Evolutionary conservation across 2,888 invertebrate genomes (phyloP).

Genomic region (Kuschelorhynchus macadamiae): DNA sequence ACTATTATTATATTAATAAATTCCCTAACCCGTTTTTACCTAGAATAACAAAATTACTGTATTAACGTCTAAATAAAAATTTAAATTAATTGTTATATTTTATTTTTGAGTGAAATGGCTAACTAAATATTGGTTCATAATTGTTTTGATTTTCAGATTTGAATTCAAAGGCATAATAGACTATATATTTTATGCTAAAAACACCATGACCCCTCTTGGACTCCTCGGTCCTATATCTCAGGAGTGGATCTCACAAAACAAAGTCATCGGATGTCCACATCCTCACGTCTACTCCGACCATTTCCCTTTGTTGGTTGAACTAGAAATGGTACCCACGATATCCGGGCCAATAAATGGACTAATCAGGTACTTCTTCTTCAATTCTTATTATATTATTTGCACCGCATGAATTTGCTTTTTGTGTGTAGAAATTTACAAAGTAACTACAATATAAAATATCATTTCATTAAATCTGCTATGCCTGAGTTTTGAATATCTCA

Average conservation of each 20-base stretch:
- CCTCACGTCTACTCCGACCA: conserved; percentile 98
- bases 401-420: no score
- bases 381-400: background rate
- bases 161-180: conserved; percentile 99
- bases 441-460: no score
- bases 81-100: no score
- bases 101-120: background rate
- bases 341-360: conserved; percentile 83
- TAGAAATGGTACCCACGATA: conserved; percentile 89
- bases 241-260: conserved; percentile 95
- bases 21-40: no score
- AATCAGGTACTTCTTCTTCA: conserved; percentile 86
- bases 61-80: no score
- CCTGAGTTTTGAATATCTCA: no score
- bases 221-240: conserved; percentile 94
- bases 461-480: no score
- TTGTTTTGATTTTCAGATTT: conserved; percentile 76
- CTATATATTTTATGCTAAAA: conserved; percentile 98
- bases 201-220: conserved; percentile 95
- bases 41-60: no score
- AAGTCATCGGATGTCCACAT: conserved; percentile 97
- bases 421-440: no score
- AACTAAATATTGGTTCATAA: background rate
- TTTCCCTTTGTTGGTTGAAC: conserved; percentile 91
- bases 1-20: no score